Percentiles rank a stretch among this genome's conserved stretches.
phyloP scores from a whole-genome alignment of 2,888 invertebrate species.

The Hartigia nigra region DNA sequence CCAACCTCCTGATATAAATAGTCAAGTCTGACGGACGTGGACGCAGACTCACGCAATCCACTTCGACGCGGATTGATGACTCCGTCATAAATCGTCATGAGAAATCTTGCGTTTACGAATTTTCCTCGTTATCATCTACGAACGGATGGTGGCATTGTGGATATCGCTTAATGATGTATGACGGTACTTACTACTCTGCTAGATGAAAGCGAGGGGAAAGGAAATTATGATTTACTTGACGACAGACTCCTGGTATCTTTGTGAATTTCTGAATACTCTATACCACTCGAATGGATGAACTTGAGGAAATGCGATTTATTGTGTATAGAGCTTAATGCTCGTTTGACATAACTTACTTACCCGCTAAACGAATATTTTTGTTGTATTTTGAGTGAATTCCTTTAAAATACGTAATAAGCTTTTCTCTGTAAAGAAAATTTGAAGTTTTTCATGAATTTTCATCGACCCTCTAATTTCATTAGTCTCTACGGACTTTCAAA shows the following conservation, averaged over 20 bases:
- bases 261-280: background rate
- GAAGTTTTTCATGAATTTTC: background rate
- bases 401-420: background rate
- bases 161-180: background rate
- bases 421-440: background rate
- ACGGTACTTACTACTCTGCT: background rate
- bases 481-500: background rate
- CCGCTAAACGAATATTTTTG: background rate
- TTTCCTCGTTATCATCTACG: background rate
- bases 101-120: background rate
- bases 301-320: background rate
- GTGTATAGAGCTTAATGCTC: background rate
- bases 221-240: background rate
- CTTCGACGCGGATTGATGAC: background rate
- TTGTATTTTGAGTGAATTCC: background rate
- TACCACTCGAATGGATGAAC: background rate
- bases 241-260: background rate
- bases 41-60: background rate
- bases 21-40: background rate
- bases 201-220: background rate
- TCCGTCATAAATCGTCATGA: slow-evolving; percentile 3
- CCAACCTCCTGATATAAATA: background rate
- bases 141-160: background rate
- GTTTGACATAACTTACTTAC: background rate
- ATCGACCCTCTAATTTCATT: background rate